These are phyloP conservation scores for Acanthiza pusilla DNA, from an alignment of 2,797 vertebrate genomes.

Conservation along the genomic window DNA sequence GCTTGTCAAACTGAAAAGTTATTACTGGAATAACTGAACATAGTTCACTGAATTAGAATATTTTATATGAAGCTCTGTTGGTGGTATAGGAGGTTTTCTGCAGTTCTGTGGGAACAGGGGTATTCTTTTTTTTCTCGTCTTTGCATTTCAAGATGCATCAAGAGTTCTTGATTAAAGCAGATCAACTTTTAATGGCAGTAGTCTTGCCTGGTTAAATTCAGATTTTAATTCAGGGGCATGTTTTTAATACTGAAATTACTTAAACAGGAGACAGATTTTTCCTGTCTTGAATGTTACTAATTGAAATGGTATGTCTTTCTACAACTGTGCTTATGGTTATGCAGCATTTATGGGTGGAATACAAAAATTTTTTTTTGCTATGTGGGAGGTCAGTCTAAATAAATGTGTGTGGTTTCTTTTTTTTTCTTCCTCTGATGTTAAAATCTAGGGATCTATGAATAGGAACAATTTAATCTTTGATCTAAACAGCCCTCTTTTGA, in stretches of 20 bases:
- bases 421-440: neutral
- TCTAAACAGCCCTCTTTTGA: neutral
- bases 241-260: neutral
- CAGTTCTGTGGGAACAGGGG: neutral
- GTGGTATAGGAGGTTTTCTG: neutral
- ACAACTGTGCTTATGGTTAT: neutral
- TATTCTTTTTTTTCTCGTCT: neutral
- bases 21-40: neutral
- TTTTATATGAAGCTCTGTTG: neutral
- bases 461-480: neutral
- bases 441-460: neutral
- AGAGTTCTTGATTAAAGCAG: neutral
- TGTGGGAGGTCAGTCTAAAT: neutral
- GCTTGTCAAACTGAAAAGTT: neutral
- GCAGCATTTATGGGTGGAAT: neutral
- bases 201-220: neutral
- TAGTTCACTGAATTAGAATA: neutral
- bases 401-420: neutral
- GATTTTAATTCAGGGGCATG: neutral
- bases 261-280: neutral
- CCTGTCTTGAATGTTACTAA: neutral
- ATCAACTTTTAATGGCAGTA: neutral
- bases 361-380: neutral
- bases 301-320: neutral
- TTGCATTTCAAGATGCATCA: neutral